Percentiles rank a stretch among this genome's conserved stretches.
Evolutionary conservation across 1,140 invertebrate species (phyloP).

Genomic region (Saccostrea cuccullata): DNA sequence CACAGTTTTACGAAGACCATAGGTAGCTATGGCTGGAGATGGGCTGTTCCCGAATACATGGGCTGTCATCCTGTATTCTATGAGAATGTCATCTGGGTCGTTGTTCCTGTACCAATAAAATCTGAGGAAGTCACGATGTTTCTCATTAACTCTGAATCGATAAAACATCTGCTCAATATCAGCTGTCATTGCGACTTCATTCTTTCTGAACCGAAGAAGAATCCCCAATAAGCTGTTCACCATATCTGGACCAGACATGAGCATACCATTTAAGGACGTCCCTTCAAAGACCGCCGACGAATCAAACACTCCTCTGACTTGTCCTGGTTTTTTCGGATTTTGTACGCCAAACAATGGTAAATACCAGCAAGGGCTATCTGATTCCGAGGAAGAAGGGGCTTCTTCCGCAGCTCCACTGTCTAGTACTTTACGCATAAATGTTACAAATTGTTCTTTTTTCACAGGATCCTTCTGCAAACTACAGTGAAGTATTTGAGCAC

Average conservation of each 20-base stretch:
- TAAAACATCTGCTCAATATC: conserved; percentile 62
- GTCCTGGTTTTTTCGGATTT: conserved; percentile 41
- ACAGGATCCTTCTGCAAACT: conserved; percentile 44
- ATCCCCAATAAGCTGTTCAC: conserved; percentile 67
- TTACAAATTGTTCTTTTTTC: conserved; percentile 46
- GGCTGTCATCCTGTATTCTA: conserved; percentile 39
- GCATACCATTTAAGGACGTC: conserved; percentile 65
- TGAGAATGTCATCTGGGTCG: conserved; percentile 24
- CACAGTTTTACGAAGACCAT: conserved; percentile 46
- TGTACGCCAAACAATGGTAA: conserved; percentile 36
- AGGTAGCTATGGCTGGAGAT: conserved; percentile 57
- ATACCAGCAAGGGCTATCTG: conserved; percentile 52
- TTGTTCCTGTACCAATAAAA: conserved; percentile 58
- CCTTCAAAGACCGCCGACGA: conserved; percentile 52
- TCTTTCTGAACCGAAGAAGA: conserved; percentile 57
- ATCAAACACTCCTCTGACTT: conserved; percentile 58
- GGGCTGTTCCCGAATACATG: conserved; percentile 54
- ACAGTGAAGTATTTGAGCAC: conserved; percentile 36
- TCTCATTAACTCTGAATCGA: conserved; percentile 42
- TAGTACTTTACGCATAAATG: conserved; percentile 49
- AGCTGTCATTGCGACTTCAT: conserved; percentile 48
- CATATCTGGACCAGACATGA: conserved; percentile 72
- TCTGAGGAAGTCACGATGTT: conserved; percentile 51
- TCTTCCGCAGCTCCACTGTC: conserved; percentile 50
- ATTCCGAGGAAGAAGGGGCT: conserved; percentile 28